Percentiles rank a stretch among this genome's conserved stretches.
These are phyloP conservation scores for Hippasteria phrygiana DNA, from an alignment of 53 echinoderm and acorn worm species.

Conservation along the genomic window DNA sequence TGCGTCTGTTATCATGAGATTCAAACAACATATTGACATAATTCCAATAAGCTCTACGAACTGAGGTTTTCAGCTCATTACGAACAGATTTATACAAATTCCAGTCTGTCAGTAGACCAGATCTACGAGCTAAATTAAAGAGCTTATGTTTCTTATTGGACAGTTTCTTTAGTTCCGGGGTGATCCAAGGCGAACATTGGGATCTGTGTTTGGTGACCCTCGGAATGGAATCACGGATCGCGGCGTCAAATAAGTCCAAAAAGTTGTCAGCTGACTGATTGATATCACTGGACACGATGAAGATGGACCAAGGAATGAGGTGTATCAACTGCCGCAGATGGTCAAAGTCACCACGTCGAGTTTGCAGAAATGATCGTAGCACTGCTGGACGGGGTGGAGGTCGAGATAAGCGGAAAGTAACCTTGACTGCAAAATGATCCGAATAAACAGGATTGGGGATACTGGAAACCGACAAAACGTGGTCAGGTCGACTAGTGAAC, in stretches of 20 bases:
- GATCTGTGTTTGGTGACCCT: conserved; percentile 20
- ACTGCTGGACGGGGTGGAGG: conserved; percentile 12
- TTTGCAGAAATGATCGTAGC: conserved; percentile 12
- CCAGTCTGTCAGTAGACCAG: conserved; percentile 1
- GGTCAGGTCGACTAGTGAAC: conserved; percentile 24
- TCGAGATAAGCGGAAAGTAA: not conserved
- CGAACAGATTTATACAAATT: conserved; percentile 19
- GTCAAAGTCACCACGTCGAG: not conserved
- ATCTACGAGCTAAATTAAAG: conserved; percentile 19
- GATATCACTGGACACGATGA: conserved; percentile 10
- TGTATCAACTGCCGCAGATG: conserved; percentile 8
- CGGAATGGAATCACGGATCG: not conserved
- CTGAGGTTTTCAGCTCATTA: not conserved
- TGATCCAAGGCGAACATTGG: conserved; percentile 1
- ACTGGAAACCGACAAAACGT: conserved; percentile 16
- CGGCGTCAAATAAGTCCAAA: conserved; percentile 26
- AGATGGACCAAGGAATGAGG: not conserved
- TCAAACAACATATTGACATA: conserved; percentile 20
- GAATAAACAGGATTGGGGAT: conserved; percentile 20
- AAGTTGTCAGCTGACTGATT: conserved; percentile 23
- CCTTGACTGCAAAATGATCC: conserved; percentile 11
- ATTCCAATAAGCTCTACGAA: not conserved
- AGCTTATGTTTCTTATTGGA: conserved; percentile 29
- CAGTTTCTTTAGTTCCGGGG: not conserved
- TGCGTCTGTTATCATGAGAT: not conserved